phyloP scores from a whole-genome alignment of 2,113 vertebrate genomes.

The Antechinus stuartii region DNA sequence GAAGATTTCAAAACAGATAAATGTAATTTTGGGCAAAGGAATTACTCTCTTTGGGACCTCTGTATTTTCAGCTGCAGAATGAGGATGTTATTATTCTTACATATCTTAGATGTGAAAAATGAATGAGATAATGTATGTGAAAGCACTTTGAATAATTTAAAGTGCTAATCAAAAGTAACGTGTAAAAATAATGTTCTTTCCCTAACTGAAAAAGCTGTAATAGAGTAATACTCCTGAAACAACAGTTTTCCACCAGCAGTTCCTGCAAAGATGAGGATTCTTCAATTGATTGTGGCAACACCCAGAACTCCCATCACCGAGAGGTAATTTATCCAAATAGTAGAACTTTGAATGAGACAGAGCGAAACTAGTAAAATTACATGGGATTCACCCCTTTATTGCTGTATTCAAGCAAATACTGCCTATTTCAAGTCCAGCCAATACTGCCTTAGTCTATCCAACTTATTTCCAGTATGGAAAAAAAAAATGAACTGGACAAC shows the following conservation, averaged over 20 bases:
- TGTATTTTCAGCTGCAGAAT: not conserved
- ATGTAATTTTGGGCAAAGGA: not conserved
- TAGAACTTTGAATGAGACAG: conserved; percentile 12
- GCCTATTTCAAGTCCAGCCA: conserved; percentile 31
- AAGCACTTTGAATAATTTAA: conserved; percentile 37
- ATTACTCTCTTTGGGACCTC: conserved; percentile 36
- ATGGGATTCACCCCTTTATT: not conserved
- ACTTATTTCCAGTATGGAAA: conserved; percentile 44
- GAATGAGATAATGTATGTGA: not conserved
- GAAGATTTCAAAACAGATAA: not conserved
- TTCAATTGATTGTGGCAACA: not conserved
- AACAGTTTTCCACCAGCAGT: not conserved
- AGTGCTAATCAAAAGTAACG: conserved; percentile 35
- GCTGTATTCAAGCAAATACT: not conserved
- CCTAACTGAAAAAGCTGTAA: conserved; percentile 33
- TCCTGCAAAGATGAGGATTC: not conserved
- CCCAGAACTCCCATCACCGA: not conserved
- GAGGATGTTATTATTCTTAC: not conserved
- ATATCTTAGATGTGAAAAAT: not conserved
- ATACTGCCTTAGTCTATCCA: not conserved
- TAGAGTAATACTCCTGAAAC: conserved; percentile 20
- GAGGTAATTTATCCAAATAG: not conserved
- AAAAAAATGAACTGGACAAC: conserved; percentile 9
- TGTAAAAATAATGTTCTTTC: not conserved
- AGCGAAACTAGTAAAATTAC: not conserved